Base-by-base conservation (phyloP, 2,888 invertebrate species). In the Melieria picta region DNA sequence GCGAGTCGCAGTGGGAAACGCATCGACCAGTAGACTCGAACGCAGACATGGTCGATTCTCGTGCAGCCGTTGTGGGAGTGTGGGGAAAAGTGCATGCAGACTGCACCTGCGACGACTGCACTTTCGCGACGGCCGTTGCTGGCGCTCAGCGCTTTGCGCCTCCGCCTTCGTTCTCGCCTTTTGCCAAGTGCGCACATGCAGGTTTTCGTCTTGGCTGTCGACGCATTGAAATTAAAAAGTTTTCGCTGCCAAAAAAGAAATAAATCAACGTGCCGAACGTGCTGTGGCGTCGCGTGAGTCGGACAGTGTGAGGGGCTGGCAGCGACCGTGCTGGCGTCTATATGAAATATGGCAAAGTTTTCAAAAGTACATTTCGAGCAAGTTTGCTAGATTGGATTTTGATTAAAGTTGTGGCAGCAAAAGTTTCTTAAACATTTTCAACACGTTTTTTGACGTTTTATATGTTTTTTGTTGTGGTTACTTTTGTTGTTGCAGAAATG, bases 361-460 rank as follows among this genome's bases (percentile, higher is more conserved):
- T n/a, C 13, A 52, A 66, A 57, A 57, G 57, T 56, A 57, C 66
- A 66, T 58, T 57, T 66, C 58, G 48, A 30, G 57, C 56, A 65
- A 57, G 48, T 56, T 65, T 65, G 13, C 65, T 72, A 72, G 69
- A 72, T 72, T 72, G 65, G 72, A 69, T 69, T 65, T 69, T 72
- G 72, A 72, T 72, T 72, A 72, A 72, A 72, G 56, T 16, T 71
- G 30, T 69, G 46, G 52, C 0, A 7, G 10, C 52, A 52, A 52
- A 52, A 52, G n/a, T 52, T 52, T 52, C 52, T 52, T 52, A 52
- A n/a, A 7, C 52, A 52, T 50, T 50, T 10, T 50, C 11, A 11
- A 7, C 13, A 9, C 52, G 13, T 52, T 5, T 13, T n/a, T 52
- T 52, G 52, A n/a, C 11, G 5, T 52, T 52, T 13, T 52, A n/a